Base-by-base conservation (phyloP, 2,113 vertebrate genomes). In the Sarotherodon lohbergeri region DNA sequence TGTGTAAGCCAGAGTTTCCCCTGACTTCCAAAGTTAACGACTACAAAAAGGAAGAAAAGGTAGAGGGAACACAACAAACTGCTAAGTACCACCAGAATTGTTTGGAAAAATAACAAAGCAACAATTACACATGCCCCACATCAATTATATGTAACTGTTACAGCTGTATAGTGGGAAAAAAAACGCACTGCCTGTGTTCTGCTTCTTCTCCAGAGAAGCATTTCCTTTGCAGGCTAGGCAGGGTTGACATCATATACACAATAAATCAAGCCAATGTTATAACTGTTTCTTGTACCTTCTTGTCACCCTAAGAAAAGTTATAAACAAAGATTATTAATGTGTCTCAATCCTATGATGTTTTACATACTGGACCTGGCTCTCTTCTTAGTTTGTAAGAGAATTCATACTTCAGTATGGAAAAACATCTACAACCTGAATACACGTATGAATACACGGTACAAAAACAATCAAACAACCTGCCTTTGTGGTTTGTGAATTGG, bases 51-150 rank as follows among this genome's bases (percentile, higher is more conserved):
- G 5, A 73, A 34, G 43, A 71, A 55, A 52, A 17, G 9, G 17
- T 13, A 19, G 29, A 16, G 29, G 6, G 76, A 63, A 73, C 17
- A 19, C 82, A 85, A 88, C 83, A 88, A 91, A 91, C 85, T 68
- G 41, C 80, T 68, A 55, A 22, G 80, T 85, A 92, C 80, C 88
- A 82, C 88, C 68, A 92, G 82, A 86, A 89, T 90, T 88, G 91
- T 93, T 94, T 94, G 81, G 81, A 93, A 82, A 83, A 91, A 94
- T 83, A 94, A 93, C 89, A 95, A 92, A 85, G 92, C 87, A 95
- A 94, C 91, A 92, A 90, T 93, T 92, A 91, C 79, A 94, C 91
- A 93, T 34, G 86, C 83, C 80, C 87, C 84, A 91, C 92, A 91
- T 93, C 92, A 94, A 93, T 94, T 90, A 93, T 78, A 22, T 86